Base-by-base conservation (phyloP, 2,113 vertebrate genomes). In the Odontophorus gujanensis region DNA sequence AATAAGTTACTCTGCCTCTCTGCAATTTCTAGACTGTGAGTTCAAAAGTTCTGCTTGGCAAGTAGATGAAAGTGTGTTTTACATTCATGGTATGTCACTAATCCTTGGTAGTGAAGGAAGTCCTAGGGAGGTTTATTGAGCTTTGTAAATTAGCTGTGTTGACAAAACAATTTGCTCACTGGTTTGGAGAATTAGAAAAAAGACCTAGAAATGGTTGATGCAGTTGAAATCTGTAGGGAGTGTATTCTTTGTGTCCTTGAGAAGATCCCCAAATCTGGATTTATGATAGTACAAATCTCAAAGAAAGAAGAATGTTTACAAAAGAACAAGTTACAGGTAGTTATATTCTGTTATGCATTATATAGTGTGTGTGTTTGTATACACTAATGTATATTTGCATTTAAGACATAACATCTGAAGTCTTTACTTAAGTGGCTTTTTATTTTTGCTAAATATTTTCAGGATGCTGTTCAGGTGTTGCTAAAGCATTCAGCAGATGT, bases 401-500 rank as follows among this genome's bases (percentile, higher is more conserved):
- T 51, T 45, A 38, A 53, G 17, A 8, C 22, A 24, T 61, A 69
- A 20, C 0, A 6, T 79, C 87, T 89, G 34, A 14, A 1, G 34
- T 78, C 32, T 73, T 80, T 53, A 16, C 30, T 81, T 81, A n/a
- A 96, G 51, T 38, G 13, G 7, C 18, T 93, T 78, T 77, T 1
- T n/a, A 83, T 26, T 19, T 89, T 74, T 94, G 42, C 40, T 47
- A 3, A 92, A 65, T 81, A 36, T 93, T 91, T 96, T 72, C 96
- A 99, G 99, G 99, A 99, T 96, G 99, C 99, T 38, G 99, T 99
- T 95, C 99, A 99, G 97, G 98, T 99, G 96, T 97, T 99, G 96
- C 96, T 99, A 96, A 99, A 99, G 93, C 99, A 99, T 97, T 99
- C 99, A 50, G 99, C 99, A 1, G 99, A 99, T 84, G 99, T 99